phyloP scores from a whole-genome alignment of 1,140 invertebrate species.

The Megathymus violae region DNA sequence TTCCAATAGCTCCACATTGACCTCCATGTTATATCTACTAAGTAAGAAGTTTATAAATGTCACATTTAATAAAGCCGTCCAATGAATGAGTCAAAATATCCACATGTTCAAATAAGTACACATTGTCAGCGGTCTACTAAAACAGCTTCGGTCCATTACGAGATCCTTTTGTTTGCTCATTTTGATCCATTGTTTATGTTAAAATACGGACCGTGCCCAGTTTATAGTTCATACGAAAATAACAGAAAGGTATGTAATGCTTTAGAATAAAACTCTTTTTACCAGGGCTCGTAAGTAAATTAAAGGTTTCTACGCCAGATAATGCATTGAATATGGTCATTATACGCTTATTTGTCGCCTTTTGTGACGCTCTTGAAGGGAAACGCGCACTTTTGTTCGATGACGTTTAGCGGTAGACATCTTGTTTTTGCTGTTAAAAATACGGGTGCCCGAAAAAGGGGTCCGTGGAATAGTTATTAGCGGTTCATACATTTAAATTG shows the following conservation, averaged over 20 bases:
- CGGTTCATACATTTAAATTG: conserved; percentile 7
- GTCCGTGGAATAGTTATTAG: conserved; percentile 21
- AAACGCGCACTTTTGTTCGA: conserved; percentile 58
- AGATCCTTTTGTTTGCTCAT: conserved; percentile 66
- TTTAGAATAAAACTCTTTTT: conserved; percentile 36
- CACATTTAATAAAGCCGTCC: conserved; percentile 34
- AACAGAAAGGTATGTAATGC: conserved; percentile 33
- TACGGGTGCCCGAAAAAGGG: conserved; percentile 53
- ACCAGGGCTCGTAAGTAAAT: conserved; percentile 7
- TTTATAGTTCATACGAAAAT: conserved; percentile 1
- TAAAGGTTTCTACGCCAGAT: conserved; percentile 46
- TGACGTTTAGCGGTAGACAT: conserved; percentile 76
- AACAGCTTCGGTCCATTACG: conserved; percentile 46
- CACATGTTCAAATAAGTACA: conserved; percentile 62
- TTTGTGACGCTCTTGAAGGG: conserved; percentile 62
- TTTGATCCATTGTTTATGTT: conserved; percentile 64
- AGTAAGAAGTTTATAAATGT: no score
- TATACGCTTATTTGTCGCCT: conserved; percentile 77
- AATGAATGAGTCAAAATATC: conserved; percentile 33
- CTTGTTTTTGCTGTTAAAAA: conserved; percentile 71
- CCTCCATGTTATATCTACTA: no score
- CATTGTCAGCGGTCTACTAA: conserved; percentile 38
- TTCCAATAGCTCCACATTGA: no score
- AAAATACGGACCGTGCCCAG: conserved; percentile 40
- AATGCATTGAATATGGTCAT: conserved; percentile 73